These are phyloP conservation scores for Nettapus auritus DNA, from an alignment of 2,113 vertebrate genomes.

Conservation along the genomic window DNA sequence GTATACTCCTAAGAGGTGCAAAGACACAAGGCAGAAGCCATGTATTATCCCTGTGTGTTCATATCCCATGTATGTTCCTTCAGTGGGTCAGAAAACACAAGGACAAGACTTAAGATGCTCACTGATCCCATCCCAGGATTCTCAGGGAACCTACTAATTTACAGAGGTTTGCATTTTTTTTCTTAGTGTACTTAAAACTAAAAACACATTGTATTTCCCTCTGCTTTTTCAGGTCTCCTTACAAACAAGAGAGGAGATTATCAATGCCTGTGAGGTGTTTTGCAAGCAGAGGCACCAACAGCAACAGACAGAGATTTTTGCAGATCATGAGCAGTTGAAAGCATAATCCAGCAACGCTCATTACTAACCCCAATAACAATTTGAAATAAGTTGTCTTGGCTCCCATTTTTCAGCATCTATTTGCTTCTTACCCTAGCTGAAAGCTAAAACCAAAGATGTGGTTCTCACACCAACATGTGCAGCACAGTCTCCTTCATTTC, in stretches of 20 bases:
- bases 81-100: background rate
- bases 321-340: background rate
- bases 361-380: background rate
- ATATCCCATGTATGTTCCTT: background rate
- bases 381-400: background rate
- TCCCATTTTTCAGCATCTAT: background rate
- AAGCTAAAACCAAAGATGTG: background rate
- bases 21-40: background rate
- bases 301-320: background rate
- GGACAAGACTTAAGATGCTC: background rate
- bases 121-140: background rate
- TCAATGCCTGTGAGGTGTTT: background rate
- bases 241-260: background rate
- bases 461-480: background rate
- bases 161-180: background rate
- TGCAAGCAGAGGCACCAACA: background rate
- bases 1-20: background rate
- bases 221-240: background rate
- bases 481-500: background rate
- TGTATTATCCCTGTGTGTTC: background rate
- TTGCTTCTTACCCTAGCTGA: background rate
- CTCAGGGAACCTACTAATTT: background rate
- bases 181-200: background rate
- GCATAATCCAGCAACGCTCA: background rate
- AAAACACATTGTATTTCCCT: background rate